Conservation (phyloP, 2,797 vertebrate species). For the Myotis myotis region DNA sequence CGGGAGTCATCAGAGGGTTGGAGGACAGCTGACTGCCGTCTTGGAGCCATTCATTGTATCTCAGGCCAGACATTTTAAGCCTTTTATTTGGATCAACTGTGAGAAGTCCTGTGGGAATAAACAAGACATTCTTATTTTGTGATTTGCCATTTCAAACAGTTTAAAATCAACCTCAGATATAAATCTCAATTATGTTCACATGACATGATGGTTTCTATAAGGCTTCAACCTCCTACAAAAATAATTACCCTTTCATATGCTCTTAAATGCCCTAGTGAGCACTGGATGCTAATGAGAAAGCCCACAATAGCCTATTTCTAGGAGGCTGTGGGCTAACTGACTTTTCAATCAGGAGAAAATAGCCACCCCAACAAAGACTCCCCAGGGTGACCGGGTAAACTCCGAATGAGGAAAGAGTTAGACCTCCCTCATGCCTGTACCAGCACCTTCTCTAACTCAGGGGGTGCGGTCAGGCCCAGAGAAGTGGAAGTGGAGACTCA, state of each 20-base stretch:
- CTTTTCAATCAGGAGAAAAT: neutral
- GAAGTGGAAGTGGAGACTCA: neutral
- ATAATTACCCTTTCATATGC: neutral
- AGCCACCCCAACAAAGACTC: neutral
- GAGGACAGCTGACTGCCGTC: constrained; percentile 98
- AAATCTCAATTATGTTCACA: neutral
- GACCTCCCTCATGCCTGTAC: fast-evolving
- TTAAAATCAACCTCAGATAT: constrained; percentile 1
- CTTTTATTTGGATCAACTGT: constrained; percentile 98
- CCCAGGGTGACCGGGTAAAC: neutral
- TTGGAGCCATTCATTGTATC: constrained; percentile 97
- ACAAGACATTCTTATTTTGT: constrained; percentile 57
- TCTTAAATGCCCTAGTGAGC: neutral
- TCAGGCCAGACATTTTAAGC: constrained; percentile 97
- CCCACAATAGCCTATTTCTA: neutral
- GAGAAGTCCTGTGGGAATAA: constrained; percentile 90
- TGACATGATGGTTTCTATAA: neutral
- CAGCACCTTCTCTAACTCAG: neutral
- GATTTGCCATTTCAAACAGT: constrained; percentile 6
- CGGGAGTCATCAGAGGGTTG: constrained; percentile 98
- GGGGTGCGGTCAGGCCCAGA: neutral
- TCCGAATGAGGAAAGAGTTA: neutral
- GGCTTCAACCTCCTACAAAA: neutral
- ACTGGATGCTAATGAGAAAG: neutral
- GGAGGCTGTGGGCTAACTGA: neutral